Evolutionary conservation across 2,888 invertebrate species (phyloP), one percentile per base, ranked within the genome.

Genomic region (Andrena flavipes): DNA sequence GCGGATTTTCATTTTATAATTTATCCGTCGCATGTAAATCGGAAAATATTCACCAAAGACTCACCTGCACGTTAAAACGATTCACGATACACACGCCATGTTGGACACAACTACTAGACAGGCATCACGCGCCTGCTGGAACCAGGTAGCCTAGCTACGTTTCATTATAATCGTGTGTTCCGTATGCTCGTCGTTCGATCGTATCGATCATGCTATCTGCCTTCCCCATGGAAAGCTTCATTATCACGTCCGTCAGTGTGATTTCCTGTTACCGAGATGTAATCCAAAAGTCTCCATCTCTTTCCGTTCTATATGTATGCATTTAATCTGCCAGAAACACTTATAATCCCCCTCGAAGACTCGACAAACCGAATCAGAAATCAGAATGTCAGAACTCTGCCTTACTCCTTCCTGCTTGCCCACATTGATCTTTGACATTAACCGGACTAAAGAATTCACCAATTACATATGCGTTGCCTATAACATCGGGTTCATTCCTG

Each of bases 11-110:
- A 10, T 20, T 30, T 7, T 54, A 49, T n/a, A 20, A 69, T 30
- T 72, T 64, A 65, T 70, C 48, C 13, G 23, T 54, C 4, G 7
- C 2, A 20, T 4, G 30, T 16, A 68, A 79, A 76, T 80, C 30
- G 74, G n/a, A 29, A 81, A 84, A 79, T 84, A 88, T 80, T 71
- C 69, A 75, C 67, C n/a, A 54, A 54, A 56, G 68, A 76, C 89
- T 92, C 89, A 92, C 92, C 92, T 92, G 92, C 90, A 83, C 80
- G 80, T 84, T 87, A 86, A 89, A 81, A 77, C 84, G 80, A 85
- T 88, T 88, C 87, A 90, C 89, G 87, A 88, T 91, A 90, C 85
- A 85, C 80, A 87, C 91, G 92, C 92, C 92, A 92, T 92, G 88
- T 92, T 92, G 91, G 87, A 90, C 90, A 90, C 89, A 89, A 90